These are phyloP conservation scores for Cecropterus lyciades DNA, from an alignment of 1,140 invertebrate species.

Conservation along the genomic window DNA sequence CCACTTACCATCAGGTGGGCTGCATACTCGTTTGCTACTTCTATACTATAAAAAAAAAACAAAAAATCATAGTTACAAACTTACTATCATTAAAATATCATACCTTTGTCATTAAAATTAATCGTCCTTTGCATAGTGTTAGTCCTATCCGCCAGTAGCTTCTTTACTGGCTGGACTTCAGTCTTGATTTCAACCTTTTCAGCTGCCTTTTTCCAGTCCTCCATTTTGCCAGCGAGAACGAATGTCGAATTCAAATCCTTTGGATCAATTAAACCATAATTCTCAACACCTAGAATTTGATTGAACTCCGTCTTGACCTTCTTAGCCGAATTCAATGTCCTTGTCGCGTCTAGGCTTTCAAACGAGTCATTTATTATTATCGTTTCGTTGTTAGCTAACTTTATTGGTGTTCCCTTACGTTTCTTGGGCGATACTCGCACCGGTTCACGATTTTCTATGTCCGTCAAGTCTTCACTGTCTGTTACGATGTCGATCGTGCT, in stretches of 20 bases:
- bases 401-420: constrained; percentile 71
- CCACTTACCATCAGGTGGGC: no score
- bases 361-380: constrained; percentile 75
- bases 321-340: constrained; percentile 64
- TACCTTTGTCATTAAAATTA: constrained; percentile 68
- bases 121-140: constrained; percentile 60
- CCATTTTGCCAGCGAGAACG: constrained; percentile 66
- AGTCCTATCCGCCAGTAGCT: constrained; percentile 59
- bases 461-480: constrained; percentile 66
- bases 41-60: no score
- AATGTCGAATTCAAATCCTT: constrained; percentile 79
- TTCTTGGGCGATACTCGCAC: constrained; percentile 47
- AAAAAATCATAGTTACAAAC: no score
- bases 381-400: constrained; percentile 69
- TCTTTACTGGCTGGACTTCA: constrained; percentile 50
- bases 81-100: no score
- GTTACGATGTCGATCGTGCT: constrained; percentile 54
- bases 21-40: no score
- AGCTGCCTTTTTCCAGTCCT: constrained; percentile 50
- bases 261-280: constrained; percentile 60
- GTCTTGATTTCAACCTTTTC: constrained; percentile 50
- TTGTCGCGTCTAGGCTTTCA: constrained; percentile 62
- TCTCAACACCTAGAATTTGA: constrained; percentile 49
- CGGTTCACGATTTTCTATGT: constrained; percentile 63
- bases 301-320: constrained; percentile 60